Evolutionary conservation across 2,113 vertebrate species (phyloP).

Genomic region (Campylomormyrus numenius): DNA sequence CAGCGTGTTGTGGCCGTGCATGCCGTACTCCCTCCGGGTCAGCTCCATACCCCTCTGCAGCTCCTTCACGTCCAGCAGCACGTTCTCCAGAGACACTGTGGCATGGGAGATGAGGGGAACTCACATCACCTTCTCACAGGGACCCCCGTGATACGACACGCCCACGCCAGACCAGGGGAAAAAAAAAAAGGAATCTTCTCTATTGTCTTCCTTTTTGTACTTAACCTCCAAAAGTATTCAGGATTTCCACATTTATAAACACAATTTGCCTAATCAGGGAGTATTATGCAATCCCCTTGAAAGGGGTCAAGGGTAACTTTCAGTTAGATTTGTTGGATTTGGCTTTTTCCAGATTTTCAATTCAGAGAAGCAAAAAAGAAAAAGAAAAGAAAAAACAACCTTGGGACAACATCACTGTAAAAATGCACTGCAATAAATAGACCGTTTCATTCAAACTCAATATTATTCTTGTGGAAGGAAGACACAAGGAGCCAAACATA

Average conservation of each 20-base stretch:
- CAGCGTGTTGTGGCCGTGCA: conserved; percentile 82
- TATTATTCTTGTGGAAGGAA: too few species aligned
- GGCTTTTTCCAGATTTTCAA: neutral
- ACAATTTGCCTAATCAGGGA: neutral
- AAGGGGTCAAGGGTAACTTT: neutral
- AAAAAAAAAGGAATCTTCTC: neutral
- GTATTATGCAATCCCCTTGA: neutral
- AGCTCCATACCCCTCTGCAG: conserved; percentile 93
- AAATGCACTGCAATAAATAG: neutral
- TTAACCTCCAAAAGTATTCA: neutral
- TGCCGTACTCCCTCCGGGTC: conserved; percentile 88
- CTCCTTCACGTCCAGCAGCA: conserved; percentile 86
- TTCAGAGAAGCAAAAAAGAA: neutral
- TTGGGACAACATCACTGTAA: neutral
- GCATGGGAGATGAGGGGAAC: neutral
- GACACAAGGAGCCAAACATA: conserved; percentile 40
- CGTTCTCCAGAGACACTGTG: conserved; percentile 92
- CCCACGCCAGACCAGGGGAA: neutral
- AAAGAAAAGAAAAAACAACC: neutral
- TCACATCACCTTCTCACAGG: neutral
- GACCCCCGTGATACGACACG: neutral
- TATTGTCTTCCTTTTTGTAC: neutral
- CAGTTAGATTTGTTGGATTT: neutral
- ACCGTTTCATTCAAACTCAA: neutral
- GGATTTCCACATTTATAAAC: neutral